phyloP scores from a whole-genome alignment of 2,888 invertebrate species.

The Noctuana brunneofusca region DNA sequence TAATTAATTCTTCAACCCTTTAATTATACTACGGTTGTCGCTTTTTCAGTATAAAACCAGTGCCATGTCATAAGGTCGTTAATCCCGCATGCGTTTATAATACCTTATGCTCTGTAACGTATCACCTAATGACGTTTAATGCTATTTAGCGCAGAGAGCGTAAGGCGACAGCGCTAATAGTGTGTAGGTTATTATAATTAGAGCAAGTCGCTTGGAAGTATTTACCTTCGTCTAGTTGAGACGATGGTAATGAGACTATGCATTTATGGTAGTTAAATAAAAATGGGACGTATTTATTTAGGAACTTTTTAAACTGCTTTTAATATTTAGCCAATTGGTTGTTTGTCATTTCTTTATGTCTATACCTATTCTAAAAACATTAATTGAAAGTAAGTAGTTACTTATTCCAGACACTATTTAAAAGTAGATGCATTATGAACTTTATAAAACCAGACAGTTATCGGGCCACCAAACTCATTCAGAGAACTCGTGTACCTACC shows the following conservation, averaged over 20 bases:
- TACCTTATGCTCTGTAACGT: slow-evolving; percentile 32
- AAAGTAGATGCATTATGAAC: no score
- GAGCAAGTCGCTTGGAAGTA: slow-evolving; percentile 27
- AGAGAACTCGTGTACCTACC: no score
- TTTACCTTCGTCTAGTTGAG: slow-evolving; percentile 30
- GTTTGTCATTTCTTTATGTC: no score
- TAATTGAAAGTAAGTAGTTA: no score
- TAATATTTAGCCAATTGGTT: no score
- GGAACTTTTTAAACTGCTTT: no score
- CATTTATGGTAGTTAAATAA: no score
- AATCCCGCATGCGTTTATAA: slow-evolving; percentile 25
- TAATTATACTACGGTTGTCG: slow-evolving; percentile 1
- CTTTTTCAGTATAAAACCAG: slow-evolving; percentile 1
- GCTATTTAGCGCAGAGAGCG: slow-evolving; percentile 27
- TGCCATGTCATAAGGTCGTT: slow-evolving; percentile 22
- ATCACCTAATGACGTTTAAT: slow-evolving; percentile 32
- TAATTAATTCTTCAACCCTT: neutral
- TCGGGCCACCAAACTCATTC: no score
- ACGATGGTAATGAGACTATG: slow-evolving; percentile 23
- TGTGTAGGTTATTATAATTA: slow-evolving; percentile 26
- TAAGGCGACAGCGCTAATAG: slow-evolving; percentile 28
- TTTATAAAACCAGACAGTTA: no score
- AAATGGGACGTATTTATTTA: no score
- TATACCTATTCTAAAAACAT: no score
- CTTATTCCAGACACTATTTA: no score